Evolutionary conservation across 1,140 invertebrate species (phyloP), one percentile per base, ranked within the genome.

Genomic region (Pseudobourletiella spinata): DNA sequence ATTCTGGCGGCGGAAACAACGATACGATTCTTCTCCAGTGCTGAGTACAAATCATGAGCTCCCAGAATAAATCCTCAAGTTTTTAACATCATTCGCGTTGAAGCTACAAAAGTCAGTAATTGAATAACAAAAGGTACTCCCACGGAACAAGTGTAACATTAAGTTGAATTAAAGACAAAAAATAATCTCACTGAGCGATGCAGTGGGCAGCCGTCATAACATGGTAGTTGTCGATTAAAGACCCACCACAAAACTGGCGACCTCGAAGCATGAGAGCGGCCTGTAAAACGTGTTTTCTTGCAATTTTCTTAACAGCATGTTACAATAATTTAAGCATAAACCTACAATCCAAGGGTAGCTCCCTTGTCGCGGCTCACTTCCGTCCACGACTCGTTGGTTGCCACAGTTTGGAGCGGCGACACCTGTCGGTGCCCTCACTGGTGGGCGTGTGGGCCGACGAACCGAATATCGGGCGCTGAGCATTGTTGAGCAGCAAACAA

Each of bases 221-320:
- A 20, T 57, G 54, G 16, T 35, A 28, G n/a, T 26, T 43, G 29
- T 26, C 24, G 22, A 59, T 39, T 4, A 59, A 22, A 29, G 57
- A 63, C 8, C 61, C 61, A 26, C 61, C 61, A 32, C 61, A 63
- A 26, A 63, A 60, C 15, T 63, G 61, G 2, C 52, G 52, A 3
- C 54, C 54, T 43, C 54, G 22, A 18, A 61, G 56, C 3, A 57
- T 50, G 15, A 52, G 32, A 44, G 35, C 59, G 16, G 59, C 25
- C 28, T 22, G 44, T 24, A 43, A 43, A 25, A n/a, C n/a, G n/a
- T n/a, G n/a, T n/a, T n/a, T n/a, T n/a, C n/a, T n/a, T n/a, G n/a
- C n/a, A n/a, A n/a, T n/a, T n/a, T n/a, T n/a, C n/a, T n/a, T n/a
- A n/a, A n/a, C n/a, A n/a, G n/a, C n/a, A n/a, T n/a, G n/a, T n/a